Evolutionary conservation across 2,888 invertebrate genomes (phyloP), one percentile per base, ranked within the genome.

Genomic region (Clepsis dumicolana): DNA sequence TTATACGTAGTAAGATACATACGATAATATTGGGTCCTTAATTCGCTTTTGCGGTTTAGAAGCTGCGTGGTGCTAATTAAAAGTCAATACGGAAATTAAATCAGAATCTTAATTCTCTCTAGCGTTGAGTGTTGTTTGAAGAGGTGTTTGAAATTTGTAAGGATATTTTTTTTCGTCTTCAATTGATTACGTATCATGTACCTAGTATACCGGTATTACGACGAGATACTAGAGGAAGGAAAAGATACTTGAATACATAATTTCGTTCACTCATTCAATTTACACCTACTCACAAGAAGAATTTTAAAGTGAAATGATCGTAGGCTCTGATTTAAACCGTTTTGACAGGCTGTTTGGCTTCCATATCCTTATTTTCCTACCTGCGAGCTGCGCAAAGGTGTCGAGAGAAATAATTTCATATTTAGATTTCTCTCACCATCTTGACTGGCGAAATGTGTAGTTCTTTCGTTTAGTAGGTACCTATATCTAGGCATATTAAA

Each of bases 21-120:
- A 38, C 8, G 18, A 44, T 18, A 8, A 44, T 44, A 18, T 44
- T n/a, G n/a, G 44, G 0, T 44, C 10, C 18, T 18, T 44, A 8
- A 44, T 44, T 44, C 1, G 18, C 18, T 44, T 44, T 38, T 44
- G 2, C 41, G 21, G 21, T 10, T 10, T 7, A 12, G 3, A 48
- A 12, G 21, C 21, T 24, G 12, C 21, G 8, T 48, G 21, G 21
- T 48, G 10, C 12, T 21, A 50, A 24, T 24, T n/a, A 21, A 50
- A 24, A 24, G 24, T 50, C 21, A 50, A 50, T 24, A 50, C 48
- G 48, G 48, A 44, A 44, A 44, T 18, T 44, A 2, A 18, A 44
- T 18, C 8, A 8, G 41, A n/a, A 41, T 41, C 41, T 16, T 44
- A 18, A 18, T 44, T 16, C 18, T 44, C 7, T 44, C 1, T 8